Evolutionary conservation across 2,888 invertebrate species (phyloP).

Genomic region (Conchocele bisecta): DNA sequence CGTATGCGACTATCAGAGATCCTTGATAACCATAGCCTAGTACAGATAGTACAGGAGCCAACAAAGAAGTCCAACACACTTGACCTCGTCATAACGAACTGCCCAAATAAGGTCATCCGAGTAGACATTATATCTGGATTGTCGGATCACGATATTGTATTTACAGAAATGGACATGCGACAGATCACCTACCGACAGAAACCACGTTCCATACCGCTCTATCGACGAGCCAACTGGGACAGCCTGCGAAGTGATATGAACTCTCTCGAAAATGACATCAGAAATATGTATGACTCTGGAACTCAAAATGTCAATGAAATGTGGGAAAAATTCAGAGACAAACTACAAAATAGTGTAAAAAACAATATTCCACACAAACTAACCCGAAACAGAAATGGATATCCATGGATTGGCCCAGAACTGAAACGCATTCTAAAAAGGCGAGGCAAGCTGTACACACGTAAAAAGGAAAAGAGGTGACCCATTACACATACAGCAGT

Average conservation of each 20-base stretch:
- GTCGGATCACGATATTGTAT: slow-evolving; percentile 26
- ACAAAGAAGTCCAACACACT: slow-evolving; percentile 41
- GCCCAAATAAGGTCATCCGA: slow-evolving; percentile 11
- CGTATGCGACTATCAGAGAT: slow-evolving; percentile 30
- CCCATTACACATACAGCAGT: background rate
- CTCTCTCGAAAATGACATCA: slow-evolving; percentile 7
- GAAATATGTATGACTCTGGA: background rate
- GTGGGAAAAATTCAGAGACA: slow-evolving; percentile 9
- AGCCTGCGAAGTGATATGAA: slow-evolving; percentile 5
- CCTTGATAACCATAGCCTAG: slow-evolving; percentile 34
- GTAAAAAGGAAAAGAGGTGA: background rate
- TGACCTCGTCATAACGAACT: slow-evolving; percentile 47
- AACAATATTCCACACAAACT: slow-evolving; percentile 12
- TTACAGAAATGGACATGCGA: background rate
- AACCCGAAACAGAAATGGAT: slow-evolving; percentile 5
- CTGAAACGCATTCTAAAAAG: background rate
- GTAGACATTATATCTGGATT: slow-evolving; percentile 35
- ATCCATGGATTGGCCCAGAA: slow-evolving; percentile 19
- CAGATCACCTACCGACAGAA: background rate
- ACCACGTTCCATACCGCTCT: slow-evolving; percentile 6
- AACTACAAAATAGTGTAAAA: slow-evolving; percentile 1
- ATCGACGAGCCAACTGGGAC: slow-evolving; percentile 16
- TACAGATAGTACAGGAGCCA: slow-evolving; percentile 41
- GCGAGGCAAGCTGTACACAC: slow-evolving; percentile 2
- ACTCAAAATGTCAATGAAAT: background rate